phyloP scores from a whole-genome alignment of 2,113 vertebrate species.

The Pavo muticus region DNA sequence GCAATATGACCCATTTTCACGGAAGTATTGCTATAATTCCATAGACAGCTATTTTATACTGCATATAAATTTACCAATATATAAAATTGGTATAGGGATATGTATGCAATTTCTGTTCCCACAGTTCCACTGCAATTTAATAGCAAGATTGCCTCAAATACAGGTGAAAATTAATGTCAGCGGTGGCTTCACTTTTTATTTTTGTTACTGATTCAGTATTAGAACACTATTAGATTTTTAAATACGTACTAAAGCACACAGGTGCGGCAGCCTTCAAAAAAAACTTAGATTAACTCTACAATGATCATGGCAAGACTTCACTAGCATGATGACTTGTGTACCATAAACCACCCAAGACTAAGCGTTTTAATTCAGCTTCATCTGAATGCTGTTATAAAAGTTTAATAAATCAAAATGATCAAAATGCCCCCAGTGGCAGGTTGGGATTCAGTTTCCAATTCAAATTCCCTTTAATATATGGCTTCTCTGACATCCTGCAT shows the following conservation, averaged over 20 bases:
- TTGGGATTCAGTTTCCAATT: constrained; percentile 83
- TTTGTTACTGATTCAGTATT: constrained; percentile 19
- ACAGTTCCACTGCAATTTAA: constrained; percentile 3
- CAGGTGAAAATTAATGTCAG: constrained; percentile 19
- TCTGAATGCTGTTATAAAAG: constrained; percentile 82
- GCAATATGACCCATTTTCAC: background rate
- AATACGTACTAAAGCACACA: constrained; percentile 30
- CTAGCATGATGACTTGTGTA: constrained; percentile 30
- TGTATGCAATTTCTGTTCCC: background rate
- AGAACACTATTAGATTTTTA: constrained; percentile 43
- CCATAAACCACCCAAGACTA: constrained; percentile 74
- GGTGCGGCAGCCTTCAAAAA: constrained; percentile 33
- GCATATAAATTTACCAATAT: background rate
- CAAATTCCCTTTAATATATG: constrained; percentile 84
- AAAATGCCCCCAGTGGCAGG: constrained; percentile 83
- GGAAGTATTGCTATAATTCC: background rate
- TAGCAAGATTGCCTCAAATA: constrained; percentile 18
- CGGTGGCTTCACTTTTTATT: constrained; percentile 19
- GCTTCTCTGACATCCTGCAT: constrained; percentile 79
- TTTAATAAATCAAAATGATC: constrained; percentile 90
- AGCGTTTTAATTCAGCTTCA: constrained; percentile 78
- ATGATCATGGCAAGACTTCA: constrained; percentile 46
- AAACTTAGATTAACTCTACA: constrained; percentile 54
- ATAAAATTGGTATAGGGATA: background rate
- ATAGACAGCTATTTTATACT: background rate